A percentile compares a stretch with the other conserved stretches of the same genome.
These are phyloP conservation scores for Sinocyclocheilus rhinocerous DNA, from an alignment of 2,113 vertebrate species.

Conservation along the genomic window DNA sequence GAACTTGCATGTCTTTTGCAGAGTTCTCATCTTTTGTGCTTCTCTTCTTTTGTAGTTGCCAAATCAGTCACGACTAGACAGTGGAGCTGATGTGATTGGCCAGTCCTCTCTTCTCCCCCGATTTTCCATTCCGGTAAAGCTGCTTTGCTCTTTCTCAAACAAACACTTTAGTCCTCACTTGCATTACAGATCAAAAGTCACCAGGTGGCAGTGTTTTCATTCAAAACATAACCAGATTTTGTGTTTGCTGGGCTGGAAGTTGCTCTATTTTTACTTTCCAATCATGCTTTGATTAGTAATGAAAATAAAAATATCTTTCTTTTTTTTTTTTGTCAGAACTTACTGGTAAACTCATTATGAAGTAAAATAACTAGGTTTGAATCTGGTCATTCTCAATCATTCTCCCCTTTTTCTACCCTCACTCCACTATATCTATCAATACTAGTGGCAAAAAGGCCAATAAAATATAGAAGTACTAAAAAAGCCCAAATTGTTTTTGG, in stretches of 20 bases:
- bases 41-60: slow-evolving; percentile 67
- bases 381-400: neutral
- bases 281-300: neutral
- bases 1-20: neutral
- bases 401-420: neutral
- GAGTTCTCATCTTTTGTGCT: neutral
- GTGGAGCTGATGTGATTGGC: slow-evolving; percentile 83
- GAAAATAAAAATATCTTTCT: neutral
- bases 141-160: neutral
- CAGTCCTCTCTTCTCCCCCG: slow-evolving; percentile 90
- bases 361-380: neutral
- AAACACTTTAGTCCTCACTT: neutral
- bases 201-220: slow-evolving; percentile 37
- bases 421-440: too few relatives aligned
- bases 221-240: neutral
- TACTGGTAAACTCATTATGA: neutral
- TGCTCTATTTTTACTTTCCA: neutral
- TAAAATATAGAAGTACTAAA: neutral
- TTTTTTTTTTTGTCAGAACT: neutral
- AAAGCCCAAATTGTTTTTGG: neutral
- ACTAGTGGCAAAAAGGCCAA: neutral
- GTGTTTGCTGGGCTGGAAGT: neutral
- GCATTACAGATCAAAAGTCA: neutral
- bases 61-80: slow-evolving; percentile 88
- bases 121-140: slow-evolving; percentile 92